Conservation (phyloP, 2,797 vertebrate genomes). For the Neoniphon sammara region DNA sequence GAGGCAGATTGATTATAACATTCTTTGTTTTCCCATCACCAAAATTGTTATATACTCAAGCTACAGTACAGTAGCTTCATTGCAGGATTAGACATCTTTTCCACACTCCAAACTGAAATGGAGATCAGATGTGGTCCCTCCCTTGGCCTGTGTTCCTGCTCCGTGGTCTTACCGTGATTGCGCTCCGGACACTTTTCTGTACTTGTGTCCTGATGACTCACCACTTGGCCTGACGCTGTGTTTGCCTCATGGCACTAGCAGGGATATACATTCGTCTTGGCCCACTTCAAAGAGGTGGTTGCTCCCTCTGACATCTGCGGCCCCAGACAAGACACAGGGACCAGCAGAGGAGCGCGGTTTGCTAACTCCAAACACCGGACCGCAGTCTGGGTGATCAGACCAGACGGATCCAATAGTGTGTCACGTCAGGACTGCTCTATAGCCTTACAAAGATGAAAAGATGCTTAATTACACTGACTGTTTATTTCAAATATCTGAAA, state of each 20-base stretch:
- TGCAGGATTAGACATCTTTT: slow-evolving; percentile 56
- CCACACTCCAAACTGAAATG: slow-evolving; percentile 61
- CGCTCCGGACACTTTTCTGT: slow-evolving; percentile 60
- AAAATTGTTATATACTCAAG: slow-evolving; percentile 30
- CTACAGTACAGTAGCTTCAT: slow-evolving; percentile 53
- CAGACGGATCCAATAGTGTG: slow-evolving; percentile 21
- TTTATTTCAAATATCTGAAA: slow-evolving; percentile 14
- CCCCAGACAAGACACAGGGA: slow-evolving; percentile 56
- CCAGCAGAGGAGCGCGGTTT: slow-evolving; percentile 42
- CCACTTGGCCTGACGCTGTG: slow-evolving; percentile 38
- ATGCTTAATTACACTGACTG: background rate
- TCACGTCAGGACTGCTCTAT: background rate
- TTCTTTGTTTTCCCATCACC: slow-evolving; percentile 38
- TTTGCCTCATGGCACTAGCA: slow-evolving; percentile 57
- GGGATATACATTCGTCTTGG: slow-evolving; percentile 53
- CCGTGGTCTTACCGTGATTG: slow-evolving; percentile 51
- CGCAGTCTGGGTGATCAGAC: slow-evolving; percentile 46
- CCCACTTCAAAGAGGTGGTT: slow-evolving; percentile 69
- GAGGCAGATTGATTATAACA: slow-evolving; percentile 36
- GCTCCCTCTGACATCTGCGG: slow-evolving; percentile 47
- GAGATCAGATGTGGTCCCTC: slow-evolving; percentile 70
- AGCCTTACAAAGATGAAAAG: slow-evolving; percentile 24
- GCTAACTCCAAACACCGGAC: slow-evolving; percentile 48
- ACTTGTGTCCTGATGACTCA: slow-evolving; percentile 64
- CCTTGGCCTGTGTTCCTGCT: slow-evolving; percentile 39